A percentile compares a stretch with the other conserved stretches of the same genome.
Conservation (phyloP, 2,888 invertebrate species). For the Ceratothoa steindachneri region DNA sequence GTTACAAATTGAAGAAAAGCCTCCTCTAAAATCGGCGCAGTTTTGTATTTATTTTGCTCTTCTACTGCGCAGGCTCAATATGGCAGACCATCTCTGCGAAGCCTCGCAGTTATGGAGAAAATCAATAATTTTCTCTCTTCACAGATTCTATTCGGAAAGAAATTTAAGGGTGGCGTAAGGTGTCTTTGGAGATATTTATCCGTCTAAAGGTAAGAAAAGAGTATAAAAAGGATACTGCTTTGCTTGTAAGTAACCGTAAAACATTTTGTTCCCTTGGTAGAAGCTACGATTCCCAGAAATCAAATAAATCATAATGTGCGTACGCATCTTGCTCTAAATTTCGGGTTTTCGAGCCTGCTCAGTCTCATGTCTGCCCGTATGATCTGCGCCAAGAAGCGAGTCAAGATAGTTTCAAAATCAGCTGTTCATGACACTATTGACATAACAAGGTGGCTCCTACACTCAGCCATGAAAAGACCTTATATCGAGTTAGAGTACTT, state of each 20-base stretch:
- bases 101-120: conserved; percentile 40
- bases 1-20: background rate
- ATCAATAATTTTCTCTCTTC: conserved; percentile 47
- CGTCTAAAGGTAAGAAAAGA: background rate
- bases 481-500: too few species aligned
- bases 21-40: background rate
- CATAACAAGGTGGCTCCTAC: background rate
- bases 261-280: background rate
- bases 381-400: conserved; percentile 34
- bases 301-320: conserved; percentile 35
- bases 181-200: background rate
- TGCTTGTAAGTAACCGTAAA: background rate
- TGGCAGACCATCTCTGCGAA: conserved; percentile 55
- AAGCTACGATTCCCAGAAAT: background rate
- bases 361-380: conserved; percentile 40
- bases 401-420: background rate
- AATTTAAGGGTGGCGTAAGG: conserved; percentile 31
- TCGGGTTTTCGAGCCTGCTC: conserved; percentile 47
- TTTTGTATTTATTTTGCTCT: conserved; percentile 51
- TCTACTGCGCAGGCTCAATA: conserved; percentile 65
- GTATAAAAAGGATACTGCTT: background rate
- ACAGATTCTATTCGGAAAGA: conserved; percentile 42
- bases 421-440: background rate
- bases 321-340: conserved; percentile 44
- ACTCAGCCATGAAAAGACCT: background rate